Conservation (phyloP, 2,113 vertebrate genomes). For the Antigone vipio region DNA sequence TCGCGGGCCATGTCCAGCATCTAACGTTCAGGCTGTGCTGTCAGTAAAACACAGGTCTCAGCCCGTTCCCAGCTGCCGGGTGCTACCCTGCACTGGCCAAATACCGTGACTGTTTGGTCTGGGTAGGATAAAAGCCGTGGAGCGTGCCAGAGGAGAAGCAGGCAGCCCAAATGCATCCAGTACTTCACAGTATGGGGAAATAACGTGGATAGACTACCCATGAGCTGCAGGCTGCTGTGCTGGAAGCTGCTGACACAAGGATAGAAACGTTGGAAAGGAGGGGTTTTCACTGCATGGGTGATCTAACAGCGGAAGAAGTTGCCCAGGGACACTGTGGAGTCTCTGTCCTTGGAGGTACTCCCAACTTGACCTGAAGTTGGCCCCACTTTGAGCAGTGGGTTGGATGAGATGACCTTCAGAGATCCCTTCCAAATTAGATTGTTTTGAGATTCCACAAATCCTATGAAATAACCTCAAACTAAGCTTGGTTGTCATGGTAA, state of each 20-base stretch:
- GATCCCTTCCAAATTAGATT: background rate
- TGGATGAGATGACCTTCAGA: background rate
- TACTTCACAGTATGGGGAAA: background rate
- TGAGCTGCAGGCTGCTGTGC: rapidly evolving
- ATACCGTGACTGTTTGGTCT: background rate
- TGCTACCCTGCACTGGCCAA: background rate
- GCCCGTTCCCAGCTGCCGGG: background rate
- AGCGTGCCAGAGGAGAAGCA: background rate
- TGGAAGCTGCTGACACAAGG: background rate
- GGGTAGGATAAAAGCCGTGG: background rate
- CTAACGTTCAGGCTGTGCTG: background rate
- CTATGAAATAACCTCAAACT: background rate
- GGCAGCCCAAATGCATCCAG: background rate
- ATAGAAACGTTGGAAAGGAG: background rate
- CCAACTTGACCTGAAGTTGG: background rate
- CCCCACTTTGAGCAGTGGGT: background rate
- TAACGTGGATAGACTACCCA: rapidly evolving
- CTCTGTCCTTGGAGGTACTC: background rate
- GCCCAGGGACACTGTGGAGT: background rate
- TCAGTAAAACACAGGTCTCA: background rate
- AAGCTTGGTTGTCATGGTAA: background rate
- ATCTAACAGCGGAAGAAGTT: background rate
- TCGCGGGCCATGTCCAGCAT: rapidly evolving
- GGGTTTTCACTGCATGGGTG: rapidly evolving
- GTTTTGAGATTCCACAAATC: background rate